phyloP scores from a whole-genome alignment of 2,113 vertebrate species.

The Macrotis lagotis region DNA sequence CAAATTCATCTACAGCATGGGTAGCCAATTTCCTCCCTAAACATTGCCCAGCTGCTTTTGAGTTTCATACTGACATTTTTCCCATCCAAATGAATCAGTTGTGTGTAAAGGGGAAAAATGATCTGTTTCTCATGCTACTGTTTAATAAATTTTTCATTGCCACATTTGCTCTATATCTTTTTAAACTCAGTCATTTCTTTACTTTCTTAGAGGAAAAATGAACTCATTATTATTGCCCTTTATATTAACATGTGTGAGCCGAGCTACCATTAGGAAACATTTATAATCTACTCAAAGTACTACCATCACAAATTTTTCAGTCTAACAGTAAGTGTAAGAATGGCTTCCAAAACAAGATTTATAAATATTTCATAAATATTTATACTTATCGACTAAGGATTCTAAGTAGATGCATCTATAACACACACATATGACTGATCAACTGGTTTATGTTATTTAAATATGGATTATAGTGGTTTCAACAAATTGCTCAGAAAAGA shows the following conservation, averaged over 20 bases:
- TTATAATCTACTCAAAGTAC: conserved; percentile 35
- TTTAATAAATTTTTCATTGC: conserved; percentile 79
- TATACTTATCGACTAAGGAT: conserved; percentile 62
- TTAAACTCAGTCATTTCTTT: conserved; percentile 61
- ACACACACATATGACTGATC: conserved; percentile 30
- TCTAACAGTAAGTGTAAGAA: conserved; percentile 47
- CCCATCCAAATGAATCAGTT: conserved; percentile 70
- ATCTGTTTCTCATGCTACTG: conserved; percentile 72
- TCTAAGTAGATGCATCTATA: conserved; percentile 43
- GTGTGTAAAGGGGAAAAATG: conserved; percentile 73
- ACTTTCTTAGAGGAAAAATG: conserved; percentile 49
- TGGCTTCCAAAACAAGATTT: conserved; percentile 63
- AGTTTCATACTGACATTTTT: conserved; percentile 72
- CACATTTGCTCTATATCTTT: conserved; percentile 59
- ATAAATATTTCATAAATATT: conserved; percentile 67
- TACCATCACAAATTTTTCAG: conserved; percentile 40
- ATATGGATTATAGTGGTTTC: conserved; percentile 62
- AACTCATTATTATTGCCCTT: conserved; percentile 35
- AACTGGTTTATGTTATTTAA: conserved; percentile 62
- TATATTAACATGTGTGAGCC: conserved; percentile 24
- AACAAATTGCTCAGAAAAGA: conserved; percentile 47
- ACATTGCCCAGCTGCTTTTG: conserved; percentile 52
- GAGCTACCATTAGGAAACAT: conserved; percentile 55
- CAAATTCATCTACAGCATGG: conserved; percentile 54
- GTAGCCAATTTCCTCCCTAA: conserved; percentile 54